Percentiles rank a stretch among this genome's conserved stretches.
phyloP scores from a whole-genome alignment of 2,888 invertebrate genomes.

The Acleris laterana region DNA sequence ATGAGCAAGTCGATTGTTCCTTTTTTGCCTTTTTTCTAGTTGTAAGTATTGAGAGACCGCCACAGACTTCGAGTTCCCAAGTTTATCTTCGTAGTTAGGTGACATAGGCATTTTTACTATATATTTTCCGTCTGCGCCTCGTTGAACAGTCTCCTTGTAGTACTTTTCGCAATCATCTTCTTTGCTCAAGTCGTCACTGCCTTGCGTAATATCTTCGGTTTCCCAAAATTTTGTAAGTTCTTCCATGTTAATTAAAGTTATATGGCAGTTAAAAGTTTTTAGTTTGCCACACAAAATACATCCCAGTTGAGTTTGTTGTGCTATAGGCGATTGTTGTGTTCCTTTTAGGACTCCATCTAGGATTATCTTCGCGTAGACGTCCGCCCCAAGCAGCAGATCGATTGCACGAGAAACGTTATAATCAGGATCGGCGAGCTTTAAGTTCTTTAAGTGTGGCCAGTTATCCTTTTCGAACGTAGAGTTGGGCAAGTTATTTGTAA shows the following conservation, averaged over 20 bases:
- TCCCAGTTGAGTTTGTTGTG: slow-evolving; percentile 36
- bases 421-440: slow-evolving; percentile 32
- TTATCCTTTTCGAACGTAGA: slow-evolving; percentile 16
- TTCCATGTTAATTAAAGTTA: slow-evolving; percentile 31
- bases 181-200: not conserved
- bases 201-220: slow-evolving; percentile 26
- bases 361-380: slow-evolving; percentile 13
- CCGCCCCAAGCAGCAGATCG: slow-evolving; percentile 26
- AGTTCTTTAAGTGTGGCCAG: slow-evolving; percentile 31
- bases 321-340: slow-evolving; percentile 19
- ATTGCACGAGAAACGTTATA: slow-evolving; percentile 25
- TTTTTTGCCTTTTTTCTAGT: slow-evolving; percentile 21
- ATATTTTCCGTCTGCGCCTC: slow-evolving; percentile 33
- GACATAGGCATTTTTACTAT: slow-evolving; percentile 38
- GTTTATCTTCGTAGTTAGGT: slow-evolving; percentile 24
- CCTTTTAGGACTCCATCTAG: slow-evolving; percentile 32
- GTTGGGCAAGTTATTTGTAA: slow-evolving; percentile 32
- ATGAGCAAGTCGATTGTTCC: not conserved
- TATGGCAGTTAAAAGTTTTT: slow-evolving; percentile 38
- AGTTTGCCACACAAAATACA: slow-evolving; percentile 34
- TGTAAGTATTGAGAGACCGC: slow-evolving; percentile 35
- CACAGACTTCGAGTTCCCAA: slow-evolving; percentile 27
- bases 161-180: slow-evolving; percentile 36
- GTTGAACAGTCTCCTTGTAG: slow-evolving; percentile 32
- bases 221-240: slow-evolving; percentile 39